Evolutionary conservation across 2,888 invertebrate genomes (phyloP).

Genomic region (Drosophila kambysellisi): DNA sequence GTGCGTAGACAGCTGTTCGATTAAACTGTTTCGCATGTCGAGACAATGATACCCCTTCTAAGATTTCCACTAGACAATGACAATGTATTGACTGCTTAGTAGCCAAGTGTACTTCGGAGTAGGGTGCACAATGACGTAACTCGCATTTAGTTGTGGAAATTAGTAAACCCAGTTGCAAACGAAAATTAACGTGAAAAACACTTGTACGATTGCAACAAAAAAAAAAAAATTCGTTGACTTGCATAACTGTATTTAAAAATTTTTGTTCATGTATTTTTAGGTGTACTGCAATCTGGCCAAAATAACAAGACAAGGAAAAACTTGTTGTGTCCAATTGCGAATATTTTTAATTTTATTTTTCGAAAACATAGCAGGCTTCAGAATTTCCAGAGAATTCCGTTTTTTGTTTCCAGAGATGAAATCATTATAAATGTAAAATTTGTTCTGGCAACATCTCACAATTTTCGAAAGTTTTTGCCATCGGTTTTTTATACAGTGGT

Average conservation of each 20-base stretch:
- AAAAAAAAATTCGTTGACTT: background rate
- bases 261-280: background rate
- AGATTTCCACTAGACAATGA: no score
- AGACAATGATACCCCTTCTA: no score
- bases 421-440: background rate
- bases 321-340: background rate
- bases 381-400: background rate
- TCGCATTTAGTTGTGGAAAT: conserved; percentile 28
- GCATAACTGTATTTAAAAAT: background rate
- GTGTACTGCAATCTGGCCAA: background rate
- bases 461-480: background rate
- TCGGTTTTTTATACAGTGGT: background rate
- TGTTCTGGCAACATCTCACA: background rate
- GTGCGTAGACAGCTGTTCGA: no score
- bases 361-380: background rate
- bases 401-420: background rate
- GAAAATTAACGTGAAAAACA: background rate
- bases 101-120: background rate
- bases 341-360: background rate
- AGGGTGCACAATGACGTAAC: conserved; percentile 7
- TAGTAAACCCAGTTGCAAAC: conserved; percentile 5
- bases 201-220: background rate
- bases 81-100: no score
- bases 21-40: no score
- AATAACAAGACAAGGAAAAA: background rate